Base-by-base conservation (phyloP, 30 jellyfish, hydroid and myxozoan species). In the Rhopilema esculentum region DNA sequence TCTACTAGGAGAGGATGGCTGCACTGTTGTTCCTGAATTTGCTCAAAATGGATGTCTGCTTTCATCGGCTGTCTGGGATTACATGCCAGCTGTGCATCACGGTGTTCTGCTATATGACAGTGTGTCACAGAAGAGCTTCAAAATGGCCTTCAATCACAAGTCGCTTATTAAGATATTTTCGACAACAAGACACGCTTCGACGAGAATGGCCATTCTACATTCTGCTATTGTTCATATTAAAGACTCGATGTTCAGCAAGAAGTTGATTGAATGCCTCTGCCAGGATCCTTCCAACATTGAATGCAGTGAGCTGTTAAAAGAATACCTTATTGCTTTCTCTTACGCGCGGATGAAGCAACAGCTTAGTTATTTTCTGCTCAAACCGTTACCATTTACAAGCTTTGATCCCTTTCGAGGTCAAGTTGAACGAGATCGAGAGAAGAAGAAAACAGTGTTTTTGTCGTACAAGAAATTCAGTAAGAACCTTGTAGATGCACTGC, bases 211-310 rank as follows among this genome's bases (percentile, higher is more conserved):
- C 49, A 53, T 93, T 8, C 82, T 93, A 17, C 98, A 93, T 71
- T 72, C 93, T 16, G 96, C 96, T 24, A 51, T 93, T 66, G 83
- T 84, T n/a, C 98, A 93, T 57, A 66, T 93, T 25, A 88, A 88
- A 88, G 95, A 88, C n/a, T 29, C 83, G 1, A 20, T 71, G 9
- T 77, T 93, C 33, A 61, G 80, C n/a, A 78, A 80, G 74, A 93
- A 80, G 66, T 49, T 93, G 30, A 71, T 93, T 25, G 98, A 88
- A 66, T 77, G 97, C 33, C 70, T 89, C 16, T 93, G 97, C 86
- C 93, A 85, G 64, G 98, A 93, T 57, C 98, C 98, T 17, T 96
- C 98, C 19, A 93, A 83, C 80, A 64, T 78, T 19, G 98, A 93
- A 62, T 85, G 96, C 67, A 49, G 88, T 30, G 96, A 77, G 2